Evolutionary conservation across 2,888 invertebrate genomes (phyloP).

Genomic region (Pseudoips prasinana): DNA sequence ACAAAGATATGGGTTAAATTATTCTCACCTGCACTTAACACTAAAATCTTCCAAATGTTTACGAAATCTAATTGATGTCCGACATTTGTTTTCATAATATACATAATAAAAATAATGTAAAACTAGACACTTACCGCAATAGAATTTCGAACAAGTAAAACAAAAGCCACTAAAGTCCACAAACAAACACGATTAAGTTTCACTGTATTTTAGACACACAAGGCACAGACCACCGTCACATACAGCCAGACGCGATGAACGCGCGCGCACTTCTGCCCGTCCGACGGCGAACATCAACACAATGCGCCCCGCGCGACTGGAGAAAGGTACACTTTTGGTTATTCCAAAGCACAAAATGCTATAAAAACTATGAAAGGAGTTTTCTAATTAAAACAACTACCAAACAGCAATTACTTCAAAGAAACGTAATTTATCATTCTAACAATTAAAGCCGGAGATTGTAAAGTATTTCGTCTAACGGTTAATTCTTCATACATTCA

Average conservation of each 20-base stretch:
- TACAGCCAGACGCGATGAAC: constrained; percentile 12
- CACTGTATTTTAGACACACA: constrained; percentile 17
- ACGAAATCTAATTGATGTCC: too few species aligned
- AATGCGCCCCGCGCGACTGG: constrained; percentile 15
- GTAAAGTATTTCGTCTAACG: constrained; percentile 16
- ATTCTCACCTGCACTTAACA: too few species aligned
- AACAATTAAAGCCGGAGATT: constrained; percentile 10
- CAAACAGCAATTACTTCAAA: constrained; percentile 1
- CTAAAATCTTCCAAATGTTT: too few species aligned
- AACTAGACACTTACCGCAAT: too few species aligned
- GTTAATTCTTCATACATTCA: constrained; percentile 17
- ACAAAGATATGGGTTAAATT: too few species aligned
- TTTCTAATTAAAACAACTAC: constrained; percentile 5
- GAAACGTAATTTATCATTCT: constrained; percentile 17
- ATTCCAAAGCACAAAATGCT: too few species aligned
- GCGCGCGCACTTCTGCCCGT: constrained; percentile 20
- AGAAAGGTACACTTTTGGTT: constrained; percentile 32
- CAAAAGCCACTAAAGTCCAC: not conserved
- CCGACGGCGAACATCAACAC: not conserved
- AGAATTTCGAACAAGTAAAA: too few species aligned
- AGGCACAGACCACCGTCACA: constrained; percentile 14
- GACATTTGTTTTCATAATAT: too few species aligned
- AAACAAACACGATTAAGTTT: constrained; percentile 29
- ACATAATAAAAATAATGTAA: too few species aligned
- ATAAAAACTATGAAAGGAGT: constrained; percentile 25